Evolutionary conservation across 1,140 invertebrate species (phyloP).

Genomic region (Samia ricini): DNA sequence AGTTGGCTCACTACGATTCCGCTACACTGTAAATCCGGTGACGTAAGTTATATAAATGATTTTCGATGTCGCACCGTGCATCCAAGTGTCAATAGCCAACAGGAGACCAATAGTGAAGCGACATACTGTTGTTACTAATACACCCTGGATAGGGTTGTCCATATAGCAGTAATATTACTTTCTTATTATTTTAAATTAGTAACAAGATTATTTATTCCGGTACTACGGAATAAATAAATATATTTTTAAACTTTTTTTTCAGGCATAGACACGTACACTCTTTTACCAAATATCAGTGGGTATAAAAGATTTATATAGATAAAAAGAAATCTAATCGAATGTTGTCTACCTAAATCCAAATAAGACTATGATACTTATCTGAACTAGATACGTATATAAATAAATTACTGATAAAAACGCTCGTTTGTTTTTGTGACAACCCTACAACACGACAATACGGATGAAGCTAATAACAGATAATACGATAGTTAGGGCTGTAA

Average conservation of each 20-base stretch:
- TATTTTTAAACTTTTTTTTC: no score
- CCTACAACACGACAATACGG: neutral
- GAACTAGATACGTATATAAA: no score
- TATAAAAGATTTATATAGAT: no score
- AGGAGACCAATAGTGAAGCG: conserved; percentile 10
- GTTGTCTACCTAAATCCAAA: no score
- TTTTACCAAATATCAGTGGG: no score
- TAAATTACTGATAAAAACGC: no score
- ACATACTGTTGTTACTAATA: conserved; percentile 10
- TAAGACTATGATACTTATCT: no score
- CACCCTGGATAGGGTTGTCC: neutral
- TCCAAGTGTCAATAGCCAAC: conserved; percentile 7
- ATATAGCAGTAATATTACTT: neutral
- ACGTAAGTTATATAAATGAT: neutral
- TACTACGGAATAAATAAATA: no score
- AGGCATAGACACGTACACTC: no score
- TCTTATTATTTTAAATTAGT: neutral
- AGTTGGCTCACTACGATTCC: neutral
- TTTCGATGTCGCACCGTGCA: neutral
- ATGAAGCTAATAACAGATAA: neutral
- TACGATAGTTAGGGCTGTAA: neutral
- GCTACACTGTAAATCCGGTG: neutral
- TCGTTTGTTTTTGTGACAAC: neutral
- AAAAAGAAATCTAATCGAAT: no score
- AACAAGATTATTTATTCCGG: no score